Percentiles rank a stretch among this genome's conserved stretches.
These are phyloP conservation scores for Nesoenas mayeri DNA, from an alignment of 2,113 vertebrate species.

Conservation along the genomic window DNA sequence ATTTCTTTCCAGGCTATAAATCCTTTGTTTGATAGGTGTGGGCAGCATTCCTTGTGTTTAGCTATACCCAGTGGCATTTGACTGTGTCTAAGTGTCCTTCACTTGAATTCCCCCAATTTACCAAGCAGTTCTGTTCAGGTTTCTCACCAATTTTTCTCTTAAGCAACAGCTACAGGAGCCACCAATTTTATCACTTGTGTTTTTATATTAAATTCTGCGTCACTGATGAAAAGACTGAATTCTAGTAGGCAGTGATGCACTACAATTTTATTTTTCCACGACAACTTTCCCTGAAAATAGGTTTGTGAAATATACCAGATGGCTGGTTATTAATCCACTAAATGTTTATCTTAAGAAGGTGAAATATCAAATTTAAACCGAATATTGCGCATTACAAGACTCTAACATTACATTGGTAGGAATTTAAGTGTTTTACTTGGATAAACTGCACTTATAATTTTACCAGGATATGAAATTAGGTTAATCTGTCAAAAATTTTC, in stretches of 20 bases:
- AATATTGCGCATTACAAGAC: neutral
- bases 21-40: neutral
- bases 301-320: conserved; percentile 5
- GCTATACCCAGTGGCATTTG: neutral
- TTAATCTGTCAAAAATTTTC: neutral
- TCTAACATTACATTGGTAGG: neutral
- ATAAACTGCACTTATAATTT: neutral
- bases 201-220: conserved; percentile 50
- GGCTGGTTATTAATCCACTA: neutral
- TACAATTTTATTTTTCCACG: conserved; percentile 8
- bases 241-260: neutral
- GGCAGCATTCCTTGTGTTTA: neutral
- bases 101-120: neutral
- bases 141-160: conserved; percentile 26
- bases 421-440: neutral
- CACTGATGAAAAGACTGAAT: conserved; percentile 3
- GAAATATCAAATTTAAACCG: neutral
- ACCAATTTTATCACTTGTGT: neutral
- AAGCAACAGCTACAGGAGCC: neutral
- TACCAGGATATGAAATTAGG: neutral
- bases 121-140: neutral
- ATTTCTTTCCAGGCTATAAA: conserved; percentile 7
- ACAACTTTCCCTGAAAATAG: neutral
- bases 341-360: neutral
- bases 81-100: neutral